Percentiles rank a stretch among this genome's conserved stretches.
These are phyloP conservation scores for Clarias batrachus DNA, from an alignment of 2,113 vertebrate species.

Conservation along the genomic window DNA sequence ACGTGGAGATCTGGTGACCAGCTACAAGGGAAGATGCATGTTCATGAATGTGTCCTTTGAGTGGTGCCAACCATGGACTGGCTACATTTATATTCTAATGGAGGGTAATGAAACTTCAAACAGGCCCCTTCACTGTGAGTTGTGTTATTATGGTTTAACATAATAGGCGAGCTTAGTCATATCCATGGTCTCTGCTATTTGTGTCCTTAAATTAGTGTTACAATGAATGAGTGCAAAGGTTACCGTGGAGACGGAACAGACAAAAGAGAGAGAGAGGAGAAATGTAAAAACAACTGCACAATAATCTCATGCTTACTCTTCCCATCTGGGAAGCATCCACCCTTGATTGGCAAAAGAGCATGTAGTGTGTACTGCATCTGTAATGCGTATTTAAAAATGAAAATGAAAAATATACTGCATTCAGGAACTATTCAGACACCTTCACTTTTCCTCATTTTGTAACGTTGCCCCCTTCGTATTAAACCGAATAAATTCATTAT, in stretches of 20 bases:
- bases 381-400: slow-evolving; percentile 6
- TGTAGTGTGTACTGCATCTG: neutral
- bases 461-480: neutral
- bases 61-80: slow-evolving; percentile 66
- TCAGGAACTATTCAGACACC: neutral
- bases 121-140: slow-evolving; percentile 58
- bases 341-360: neutral
- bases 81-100: slow-evolving; percentile 71
- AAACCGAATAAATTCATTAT: neutral
- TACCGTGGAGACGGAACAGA: slow-evolving; percentile 30
- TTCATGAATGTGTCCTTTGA: slow-evolving; percentile 77
- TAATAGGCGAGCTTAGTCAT: slow-evolving; percentile 28
- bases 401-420: neutral
- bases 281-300: neutral
- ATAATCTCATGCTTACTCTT: slow-evolving; percentile 26
- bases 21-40: slow-evolving; percentile 63
- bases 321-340: slow-evolving; percentile 27
- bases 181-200: slow-evolving; percentile 33
- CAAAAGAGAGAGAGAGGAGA: neutral
- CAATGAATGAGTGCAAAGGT: slow-evolving; percentile 50
- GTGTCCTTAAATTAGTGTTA: slow-evolving; percentile 45
- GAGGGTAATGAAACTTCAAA: slow-evolving; percentile 71
- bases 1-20: slow-evolving; percentile 73
- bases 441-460: neutral
- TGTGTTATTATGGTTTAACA: slow-evolving; percentile 67